phyloP scores from a whole-genome alignment of 2,888 invertebrate genomes.

The Patella depressa region DNA sequence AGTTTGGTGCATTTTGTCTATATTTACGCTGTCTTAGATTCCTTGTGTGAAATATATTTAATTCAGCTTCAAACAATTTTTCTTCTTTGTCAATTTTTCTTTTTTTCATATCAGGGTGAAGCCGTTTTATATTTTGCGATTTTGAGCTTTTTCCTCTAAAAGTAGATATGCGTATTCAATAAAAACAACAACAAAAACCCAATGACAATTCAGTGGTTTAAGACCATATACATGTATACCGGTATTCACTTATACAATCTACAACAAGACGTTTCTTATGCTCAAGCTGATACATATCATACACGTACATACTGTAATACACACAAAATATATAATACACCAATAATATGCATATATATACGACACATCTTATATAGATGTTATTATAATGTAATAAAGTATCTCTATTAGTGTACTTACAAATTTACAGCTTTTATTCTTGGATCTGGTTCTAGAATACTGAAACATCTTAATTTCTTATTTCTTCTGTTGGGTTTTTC shows the following conservation, averaged over 20 bases:
- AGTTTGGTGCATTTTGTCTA: not conserved
- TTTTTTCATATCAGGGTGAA: not conserved
- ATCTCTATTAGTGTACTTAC: conserved; percentile 31
- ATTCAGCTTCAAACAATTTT: not conserved
- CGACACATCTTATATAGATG: too few relatives aligned
- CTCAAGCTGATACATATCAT: not conserved
- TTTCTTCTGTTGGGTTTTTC: conserved; percentile 24
- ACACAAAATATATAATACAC: too few relatives aligned
- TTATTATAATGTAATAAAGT: too few relatives aligned
- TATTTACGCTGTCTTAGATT: not conserved
- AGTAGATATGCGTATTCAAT: not conserved
- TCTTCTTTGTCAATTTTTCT: not conserved
- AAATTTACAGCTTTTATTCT: conserved; percentile 40
- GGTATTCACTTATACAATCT: too few relatives aligned
- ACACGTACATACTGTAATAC: too few relatives aligned
- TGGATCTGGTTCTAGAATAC: conserved; percentile 77
- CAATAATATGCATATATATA: too few relatives aligned
- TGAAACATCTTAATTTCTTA: conserved; percentile 77
- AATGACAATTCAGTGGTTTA: not conserved
- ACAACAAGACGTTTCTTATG: not conserved
- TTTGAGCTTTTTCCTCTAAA: not conserved
- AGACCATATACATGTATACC: too few relatives aligned
- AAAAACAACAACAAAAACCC: not conserved
- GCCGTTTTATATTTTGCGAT: not conserved
- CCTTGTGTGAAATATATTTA: not conserved